Conservation (phyloP, 2,888 invertebrate genomes). For the Epinotia ramella region DNA sequence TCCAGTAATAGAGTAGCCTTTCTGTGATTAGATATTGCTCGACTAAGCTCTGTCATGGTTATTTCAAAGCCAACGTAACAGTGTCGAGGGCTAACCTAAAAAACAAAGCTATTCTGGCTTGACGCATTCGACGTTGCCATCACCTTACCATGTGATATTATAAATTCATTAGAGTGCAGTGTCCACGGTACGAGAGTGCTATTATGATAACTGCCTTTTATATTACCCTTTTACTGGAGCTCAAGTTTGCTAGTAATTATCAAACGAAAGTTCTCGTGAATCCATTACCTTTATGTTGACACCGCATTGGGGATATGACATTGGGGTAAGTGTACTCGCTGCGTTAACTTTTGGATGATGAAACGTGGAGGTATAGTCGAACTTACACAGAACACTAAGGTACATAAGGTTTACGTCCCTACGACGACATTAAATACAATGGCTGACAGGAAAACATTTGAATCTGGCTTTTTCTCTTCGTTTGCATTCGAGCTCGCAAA, state of each 20-base stretch:
- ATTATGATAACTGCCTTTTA: slow-evolving; percentile 15
- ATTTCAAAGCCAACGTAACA: slow-evolving; percentile 11
- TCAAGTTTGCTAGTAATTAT: slow-evolving; percentile 14
- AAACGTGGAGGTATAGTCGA: neutral
- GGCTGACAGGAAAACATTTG: too few species aligned
- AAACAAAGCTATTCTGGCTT: neutral
- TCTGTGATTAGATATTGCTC: neutral
- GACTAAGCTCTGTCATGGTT: neutral
- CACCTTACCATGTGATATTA: slow-evolving; percentile 8
- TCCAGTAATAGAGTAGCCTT: too few species aligned
- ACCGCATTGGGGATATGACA: neutral
- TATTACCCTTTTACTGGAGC: slow-evolving; percentile 27
- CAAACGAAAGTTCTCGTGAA: slow-evolving; percentile 11
- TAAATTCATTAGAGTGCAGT: slow-evolving; percentile 35
- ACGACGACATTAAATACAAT: too few species aligned
- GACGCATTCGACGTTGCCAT: slow-evolving; percentile 1
- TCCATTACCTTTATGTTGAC: slow-evolving; percentile 16
- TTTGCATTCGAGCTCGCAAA: too few species aligned
- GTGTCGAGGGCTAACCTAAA: slow-evolving; percentile 5
- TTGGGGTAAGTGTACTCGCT: neutral
- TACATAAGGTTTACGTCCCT: too few species aligned
- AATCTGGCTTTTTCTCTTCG: too few species aligned
- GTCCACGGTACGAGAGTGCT: slow-evolving; percentile 16
- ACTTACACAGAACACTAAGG: neutral
- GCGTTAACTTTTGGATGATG: too few species aligned